Conservation (phyloP, 2,888 invertebrate genomes). For the Mythimna ferrago region DNA sequence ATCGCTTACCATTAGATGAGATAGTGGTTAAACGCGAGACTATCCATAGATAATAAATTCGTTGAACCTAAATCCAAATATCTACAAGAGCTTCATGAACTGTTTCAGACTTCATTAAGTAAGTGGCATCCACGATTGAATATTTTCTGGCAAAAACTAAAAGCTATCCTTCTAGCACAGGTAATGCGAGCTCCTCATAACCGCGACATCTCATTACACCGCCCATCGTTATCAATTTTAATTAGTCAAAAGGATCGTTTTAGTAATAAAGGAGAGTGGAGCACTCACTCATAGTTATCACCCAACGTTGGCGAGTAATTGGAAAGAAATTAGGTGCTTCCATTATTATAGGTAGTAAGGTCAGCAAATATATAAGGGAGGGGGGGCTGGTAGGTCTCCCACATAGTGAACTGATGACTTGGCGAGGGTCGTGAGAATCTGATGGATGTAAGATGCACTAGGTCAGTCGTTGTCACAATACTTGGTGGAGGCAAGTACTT, state of each 20-base stretch:
- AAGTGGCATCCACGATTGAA: no score
- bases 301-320: constrained; percentile 42
- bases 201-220: constrained; percentile 5
- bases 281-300: constrained; percentile 24
- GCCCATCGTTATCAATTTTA: constrained; percentile 57
- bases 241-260: constrained; percentile 62
- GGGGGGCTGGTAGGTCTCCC: no score
- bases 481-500: not conserved
- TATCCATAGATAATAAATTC: no score
- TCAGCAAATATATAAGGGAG: no score
- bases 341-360: constrained; percentile 26
- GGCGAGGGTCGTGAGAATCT: not conserved
- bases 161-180: not conserved
- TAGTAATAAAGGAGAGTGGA: constrained; percentile 13
- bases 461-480: no score
- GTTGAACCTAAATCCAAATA: no score
- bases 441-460: not conserved
- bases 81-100: no score
- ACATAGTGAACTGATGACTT: not conserved
- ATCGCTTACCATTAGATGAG: no score
- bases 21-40: no score
- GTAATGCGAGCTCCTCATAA: no score
- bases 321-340: constrained; percentile 49
- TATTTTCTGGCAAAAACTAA: not conserved
- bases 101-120: no score